Evolutionary conservation across 2,797 vertebrate species (phyloP), one percentile per base, ranked within the genome.

Genomic region (Micromesistius poutassou): DNA sequence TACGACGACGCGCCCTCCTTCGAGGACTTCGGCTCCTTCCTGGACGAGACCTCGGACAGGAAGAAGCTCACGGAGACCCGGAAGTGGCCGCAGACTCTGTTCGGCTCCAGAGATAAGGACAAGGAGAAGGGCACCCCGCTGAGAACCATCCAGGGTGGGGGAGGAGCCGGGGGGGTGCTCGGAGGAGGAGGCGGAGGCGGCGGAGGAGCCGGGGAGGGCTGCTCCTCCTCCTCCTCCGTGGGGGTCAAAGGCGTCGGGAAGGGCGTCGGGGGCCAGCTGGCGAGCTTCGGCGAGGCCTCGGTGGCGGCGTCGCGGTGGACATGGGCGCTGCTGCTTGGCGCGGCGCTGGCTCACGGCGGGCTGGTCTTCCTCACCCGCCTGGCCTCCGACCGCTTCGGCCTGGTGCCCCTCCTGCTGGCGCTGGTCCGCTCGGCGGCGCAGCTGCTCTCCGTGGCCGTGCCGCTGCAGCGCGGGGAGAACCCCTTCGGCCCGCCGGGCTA

Each of bases 381-480:
- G 77, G 94, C 96, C 81, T 95, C 96, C 0, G 96, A 98, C 84
- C 94, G 91, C 82, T 99, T 97, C 87, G 93, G 93, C 90, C 95
- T 99, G 35, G 96, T 96, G 1, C 98, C 97, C 68, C 89, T 99
- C 76, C 97, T 98, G 84, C 91, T 99, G 77, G 96, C 99, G 78
- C 95, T 98, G 84, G 96, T 97, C 75, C 96, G 97, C 25, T 99
- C 97, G 0, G 90, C 96, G 31, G 88, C 97, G 35, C 98, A 99
- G 88, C 93, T 97, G 81, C 87, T 96, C 72, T 96, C 97, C 4
- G 87, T 99, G 62, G 87, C 87, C 4, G 94, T 96, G 13, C 96
- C 98, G 5, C 94, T 95, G 83, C 95, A 98, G 76, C 93, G 94
- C 81, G 95, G 95, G 0, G 96, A 99, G 90, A 94, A 96, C 6